Evolutionary conservation across 2,797 vertebrate species (phyloP).

Genomic region (Glyptemys insculpta): DNA sequence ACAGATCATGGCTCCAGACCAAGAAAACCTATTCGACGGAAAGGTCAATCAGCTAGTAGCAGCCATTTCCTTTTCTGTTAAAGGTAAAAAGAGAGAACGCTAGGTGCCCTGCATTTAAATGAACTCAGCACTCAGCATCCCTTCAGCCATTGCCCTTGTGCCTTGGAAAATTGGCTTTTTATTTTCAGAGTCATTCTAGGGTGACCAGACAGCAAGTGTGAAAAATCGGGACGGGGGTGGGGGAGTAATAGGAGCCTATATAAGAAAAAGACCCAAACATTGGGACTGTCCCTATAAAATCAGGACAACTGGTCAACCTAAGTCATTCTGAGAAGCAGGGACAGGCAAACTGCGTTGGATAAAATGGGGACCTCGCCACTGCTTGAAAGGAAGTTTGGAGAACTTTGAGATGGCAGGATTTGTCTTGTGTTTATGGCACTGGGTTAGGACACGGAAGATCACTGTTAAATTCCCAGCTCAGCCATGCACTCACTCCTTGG

Average conservation of each 20-base stretch:
- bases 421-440: background rate
- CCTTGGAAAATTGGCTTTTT: background rate
- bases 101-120: constrained; percentile 41
- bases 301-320: no score
- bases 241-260: no score
- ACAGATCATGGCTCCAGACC: constrained; percentile 1
- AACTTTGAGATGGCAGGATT: background rate
- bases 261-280: no score
- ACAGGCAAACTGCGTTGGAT: accelerated
- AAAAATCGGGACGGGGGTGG: no score
- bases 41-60: constrained; percentile 29
- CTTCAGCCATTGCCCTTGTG: background rate
- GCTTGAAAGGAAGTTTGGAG: background rate
- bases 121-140: background rate
- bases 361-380: accelerated
- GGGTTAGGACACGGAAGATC: background rate
- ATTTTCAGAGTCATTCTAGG: background rate
- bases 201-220: no score
- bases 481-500: background rate
- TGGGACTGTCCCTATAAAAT: no score
- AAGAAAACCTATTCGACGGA: background rate
- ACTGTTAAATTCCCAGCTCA: background rate
- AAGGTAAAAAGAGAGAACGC: background rate
- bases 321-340: background rate
- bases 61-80: constrained; percentile 33